Evolutionary conservation across 1,140 invertebrate genomes (phyloP).

Genomic region (Grapholita molesta): DNA sequence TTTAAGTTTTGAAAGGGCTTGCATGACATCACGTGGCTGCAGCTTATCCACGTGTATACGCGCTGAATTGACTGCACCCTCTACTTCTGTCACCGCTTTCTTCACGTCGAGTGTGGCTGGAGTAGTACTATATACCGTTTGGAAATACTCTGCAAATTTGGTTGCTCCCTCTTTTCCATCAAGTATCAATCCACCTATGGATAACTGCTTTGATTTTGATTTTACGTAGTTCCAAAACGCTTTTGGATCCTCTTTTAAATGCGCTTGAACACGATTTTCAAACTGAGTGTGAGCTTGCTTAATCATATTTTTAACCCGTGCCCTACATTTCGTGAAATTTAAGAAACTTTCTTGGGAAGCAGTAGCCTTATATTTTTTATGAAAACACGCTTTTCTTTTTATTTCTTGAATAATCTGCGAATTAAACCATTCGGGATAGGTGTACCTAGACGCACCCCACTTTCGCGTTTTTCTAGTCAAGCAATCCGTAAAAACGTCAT

Average conservation of each 20-base stretch:
- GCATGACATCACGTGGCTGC: neutral
- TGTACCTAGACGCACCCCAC: neutral
- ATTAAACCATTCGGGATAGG: conserved; percentile 6
- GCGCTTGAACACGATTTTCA: too few relatives aligned
- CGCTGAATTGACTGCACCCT: neutral
- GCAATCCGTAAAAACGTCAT: neutral
- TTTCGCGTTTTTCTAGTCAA: neutral
- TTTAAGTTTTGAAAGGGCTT: neutral
- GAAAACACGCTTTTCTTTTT: neutral
- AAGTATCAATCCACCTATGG: too few relatives aligned
- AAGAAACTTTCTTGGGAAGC: neutral
- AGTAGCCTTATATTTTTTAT: conserved; percentile 1
- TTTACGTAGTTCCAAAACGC: too few relatives aligned
- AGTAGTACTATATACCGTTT: neutral
- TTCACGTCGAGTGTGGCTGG: neutral
- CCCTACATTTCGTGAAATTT: neutral
- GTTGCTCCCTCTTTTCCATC: neutral
- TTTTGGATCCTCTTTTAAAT: too few relatives aligned
- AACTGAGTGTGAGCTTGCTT: too few relatives aligned
- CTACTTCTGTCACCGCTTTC: neutral
- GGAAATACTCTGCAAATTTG: neutral
- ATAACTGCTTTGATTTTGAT: too few relatives aligned
- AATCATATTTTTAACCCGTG: too few relatives aligned
- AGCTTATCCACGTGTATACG: neutral
- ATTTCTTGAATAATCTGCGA: conserved; percentile 4